Evolutionary conservation across 2,888 invertebrate genomes (phyloP).

Genomic region (Mimumesa dahlbomi): DNA sequence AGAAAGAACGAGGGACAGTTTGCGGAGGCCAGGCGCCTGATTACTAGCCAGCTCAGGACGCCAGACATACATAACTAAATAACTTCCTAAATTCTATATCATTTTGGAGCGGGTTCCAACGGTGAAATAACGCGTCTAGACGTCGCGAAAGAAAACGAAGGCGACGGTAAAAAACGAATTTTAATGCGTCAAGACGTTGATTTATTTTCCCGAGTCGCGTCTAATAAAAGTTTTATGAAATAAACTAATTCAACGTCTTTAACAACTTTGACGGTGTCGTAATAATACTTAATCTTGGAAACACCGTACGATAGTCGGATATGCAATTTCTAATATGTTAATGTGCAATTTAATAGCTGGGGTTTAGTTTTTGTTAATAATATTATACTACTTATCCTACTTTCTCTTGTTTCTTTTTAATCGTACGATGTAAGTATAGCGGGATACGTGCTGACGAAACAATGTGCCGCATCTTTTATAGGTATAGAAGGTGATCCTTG

Average conservation of each 20-base stretch:
- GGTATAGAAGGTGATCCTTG: too few relatives aligned
- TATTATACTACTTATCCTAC: too few relatives aligned
- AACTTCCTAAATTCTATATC: conserved; percentile 71
- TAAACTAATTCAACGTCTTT: conserved; percentile 29
- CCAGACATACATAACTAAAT: conserved; percentile 70
- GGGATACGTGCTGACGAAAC: too few relatives aligned
- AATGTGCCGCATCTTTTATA: too few relatives aligned
- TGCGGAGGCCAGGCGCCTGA: conserved; percentile 67
- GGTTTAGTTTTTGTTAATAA: too few relatives aligned
- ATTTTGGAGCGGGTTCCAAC: conserved; percentile 63
- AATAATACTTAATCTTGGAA: too few relatives aligned
- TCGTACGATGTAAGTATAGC: too few relatives aligned
- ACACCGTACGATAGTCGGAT: too few relatives aligned
- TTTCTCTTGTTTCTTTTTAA: too few relatives aligned
- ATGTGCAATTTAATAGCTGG: too few relatives aligned
- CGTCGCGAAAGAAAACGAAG: conserved; percentile 45
- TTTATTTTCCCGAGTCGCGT: conserved; percentile 41
- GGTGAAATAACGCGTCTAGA: conserved; percentile 69
- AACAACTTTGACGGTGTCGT: too few relatives aligned
- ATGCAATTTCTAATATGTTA: too few relatives aligned
- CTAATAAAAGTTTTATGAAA: conserved; percentile 34
- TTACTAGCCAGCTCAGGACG: conserved; percentile 67
- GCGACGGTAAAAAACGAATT: conserved; percentile 29
- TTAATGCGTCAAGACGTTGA: conserved; percentile 45
- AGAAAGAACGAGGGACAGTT: conserved; percentile 43